Base-by-base conservation (phyloP, 2,113 vertebrate genomes). In the Petrocephalus zakoni region DNA sequence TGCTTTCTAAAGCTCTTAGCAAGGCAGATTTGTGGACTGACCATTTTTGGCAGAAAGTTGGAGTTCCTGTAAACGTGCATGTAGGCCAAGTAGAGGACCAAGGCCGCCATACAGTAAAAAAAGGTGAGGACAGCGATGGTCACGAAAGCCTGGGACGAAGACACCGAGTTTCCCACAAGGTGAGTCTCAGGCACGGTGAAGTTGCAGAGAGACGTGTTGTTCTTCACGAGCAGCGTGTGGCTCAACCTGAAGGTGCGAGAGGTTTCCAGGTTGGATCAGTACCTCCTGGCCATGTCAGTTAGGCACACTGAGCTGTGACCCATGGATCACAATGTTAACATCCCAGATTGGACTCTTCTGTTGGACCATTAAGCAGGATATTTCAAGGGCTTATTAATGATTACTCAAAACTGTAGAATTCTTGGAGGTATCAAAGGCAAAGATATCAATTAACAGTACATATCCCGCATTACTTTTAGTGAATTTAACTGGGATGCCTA, bases 91-190 rank as follows among this genome's bases (percentile, higher is more conserved):
- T 99, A 99, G 0, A 98, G 93, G 86, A 97, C 87, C 88, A 99
- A 95, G 51, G 97, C 96, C 64, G 90, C 93, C 90, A 95, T 95
- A 91, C 95, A 96, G 93, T 99, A 99, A 13, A 99, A 93, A 92
- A 99, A 99, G 9, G 95, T 95, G 89, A 99, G 22, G 29, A 96
- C 93, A 25, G 94, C 97, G 42, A 97, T 91, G 0, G 94, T 94
- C 22, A 99, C 97, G 9, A 97, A 99, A 93, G 99, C 98, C 92
- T 98, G 96, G 0, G 96, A 96, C 0, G 97, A 95, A n/a, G 97
- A 97, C 0, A 97, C 95, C 0, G 97, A 96, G 93, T 99, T 93
- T 15, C 98, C 98, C 52, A 93, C 87, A 22, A 99, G 94, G 88
- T 95, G 91, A 0, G 91, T 88, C 0, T 88, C 89, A 0, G 91